Evolutionary conservation across 2,113 vertebrate species (phyloP).

Genomic region (Ciconia boyciana): DNA sequence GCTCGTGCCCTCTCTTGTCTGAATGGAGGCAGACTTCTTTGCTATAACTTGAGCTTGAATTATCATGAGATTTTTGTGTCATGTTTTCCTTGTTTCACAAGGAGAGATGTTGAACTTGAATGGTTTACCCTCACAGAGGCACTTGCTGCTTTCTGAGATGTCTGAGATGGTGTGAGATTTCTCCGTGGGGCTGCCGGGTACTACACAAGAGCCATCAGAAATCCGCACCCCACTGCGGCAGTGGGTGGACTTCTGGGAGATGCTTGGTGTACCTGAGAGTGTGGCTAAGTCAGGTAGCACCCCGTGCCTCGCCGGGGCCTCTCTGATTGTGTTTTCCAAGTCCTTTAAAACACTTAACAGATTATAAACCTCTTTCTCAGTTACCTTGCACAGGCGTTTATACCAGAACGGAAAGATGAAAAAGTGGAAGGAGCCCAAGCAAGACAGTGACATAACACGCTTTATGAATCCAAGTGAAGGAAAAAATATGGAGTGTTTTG

Average conservation of each 20-base stretch:
- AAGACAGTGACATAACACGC: background rate
- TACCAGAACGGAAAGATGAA: background rate
- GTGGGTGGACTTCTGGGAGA: background rate
- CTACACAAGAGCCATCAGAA: background rate
- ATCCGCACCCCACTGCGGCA: fast-evolving
- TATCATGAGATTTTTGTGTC: background rate
- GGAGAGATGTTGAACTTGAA: background rate
- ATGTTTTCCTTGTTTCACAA: background rate
- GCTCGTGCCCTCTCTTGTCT: background rate
- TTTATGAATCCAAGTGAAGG: background rate
- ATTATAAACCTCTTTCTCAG: background rate
- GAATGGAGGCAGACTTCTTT: background rate
- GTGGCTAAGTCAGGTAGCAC: background rate
- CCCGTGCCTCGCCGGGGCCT: fast-evolving
- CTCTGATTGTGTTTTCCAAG: fast-evolving
- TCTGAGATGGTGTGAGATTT: background rate
- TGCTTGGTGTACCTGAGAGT: background rate
- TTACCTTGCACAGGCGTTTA: background rate
- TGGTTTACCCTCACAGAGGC: background rate
- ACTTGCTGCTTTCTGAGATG: background rate
- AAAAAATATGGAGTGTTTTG: background rate
- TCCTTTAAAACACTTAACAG: background rate
- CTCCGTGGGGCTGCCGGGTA: background rate
- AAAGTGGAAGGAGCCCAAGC: background rate
- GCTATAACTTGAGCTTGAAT: background rate